These are phyloP conservation scores for Porites cylindrica DNA, from an alignment of 92 coral and sea anemone genomes.

Conservation along the genomic window DNA sequence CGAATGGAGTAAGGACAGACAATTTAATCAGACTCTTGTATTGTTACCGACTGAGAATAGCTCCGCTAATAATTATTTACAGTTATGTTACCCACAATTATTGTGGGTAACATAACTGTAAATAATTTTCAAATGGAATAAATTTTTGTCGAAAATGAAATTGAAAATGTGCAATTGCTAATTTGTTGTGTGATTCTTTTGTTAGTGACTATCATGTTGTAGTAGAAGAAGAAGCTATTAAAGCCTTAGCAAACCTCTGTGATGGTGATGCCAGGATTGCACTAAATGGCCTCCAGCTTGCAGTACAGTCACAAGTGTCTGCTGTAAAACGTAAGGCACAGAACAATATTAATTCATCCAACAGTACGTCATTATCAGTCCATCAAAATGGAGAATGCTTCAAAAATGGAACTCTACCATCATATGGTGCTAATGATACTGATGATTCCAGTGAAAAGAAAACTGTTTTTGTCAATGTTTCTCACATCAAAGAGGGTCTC, in stretches of 20 bases:
- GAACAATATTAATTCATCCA: neutral
- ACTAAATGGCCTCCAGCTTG: slow-evolving; percentile 95
- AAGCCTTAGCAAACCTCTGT: slow-evolving; percentile 83
- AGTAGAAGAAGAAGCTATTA: slow-evolving; percentile 80
- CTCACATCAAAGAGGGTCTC: slow-evolving; percentile 89
- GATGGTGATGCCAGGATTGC: slow-evolving; percentile 99
- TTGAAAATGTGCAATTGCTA: too few species aligned
- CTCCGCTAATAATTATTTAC: too few species aligned
- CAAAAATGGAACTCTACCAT: neutral
- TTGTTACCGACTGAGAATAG: too few species aligned
- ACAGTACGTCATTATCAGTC: neutral
- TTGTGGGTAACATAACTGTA: too few species aligned
- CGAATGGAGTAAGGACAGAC: too few species aligned
- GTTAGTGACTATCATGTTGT: slow-evolving; percentile 41
- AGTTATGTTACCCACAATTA: too few species aligned
- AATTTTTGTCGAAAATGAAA: too few species aligned
- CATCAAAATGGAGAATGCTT: slow-evolving; percentile 23
- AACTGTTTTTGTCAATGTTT: slow-evolving; percentile 59
- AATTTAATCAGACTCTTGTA: too few species aligned
- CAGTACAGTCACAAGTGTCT: slow-evolving; percentile 91
- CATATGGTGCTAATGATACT: neutral
- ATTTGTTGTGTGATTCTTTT: too few species aligned
- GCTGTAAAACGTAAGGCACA: slow-evolving; percentile 32
- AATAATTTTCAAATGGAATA: too few species aligned
- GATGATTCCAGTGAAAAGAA: neutral